phyloP scores from a whole-genome alignment of 2,888 invertebrate genomes.

The Hemaris fuciformis region DNA sequence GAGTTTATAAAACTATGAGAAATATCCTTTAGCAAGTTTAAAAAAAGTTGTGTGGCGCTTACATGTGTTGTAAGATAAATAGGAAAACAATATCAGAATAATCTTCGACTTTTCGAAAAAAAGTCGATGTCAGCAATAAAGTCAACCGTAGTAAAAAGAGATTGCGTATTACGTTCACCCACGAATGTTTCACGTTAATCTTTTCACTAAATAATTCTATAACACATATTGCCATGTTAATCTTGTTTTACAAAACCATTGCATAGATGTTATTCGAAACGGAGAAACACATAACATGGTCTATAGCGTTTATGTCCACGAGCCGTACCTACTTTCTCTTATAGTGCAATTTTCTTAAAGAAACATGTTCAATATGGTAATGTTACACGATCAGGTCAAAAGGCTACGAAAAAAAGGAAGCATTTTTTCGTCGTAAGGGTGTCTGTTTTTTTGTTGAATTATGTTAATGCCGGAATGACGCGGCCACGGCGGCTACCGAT shows the following conservation, averaged over 20 bases:
- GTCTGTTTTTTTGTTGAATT: constrained; percentile 73
- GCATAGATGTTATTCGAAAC: background rate
- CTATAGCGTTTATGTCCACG: background rate
- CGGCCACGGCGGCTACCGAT: constrained; percentile 62
- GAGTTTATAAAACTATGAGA: too few species aligned
- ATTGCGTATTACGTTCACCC: background rate
- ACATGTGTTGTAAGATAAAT: too few species aligned
- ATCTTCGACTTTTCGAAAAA: too few species aligned
- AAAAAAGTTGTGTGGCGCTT: too few species aligned
- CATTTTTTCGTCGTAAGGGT: constrained; percentile 52
- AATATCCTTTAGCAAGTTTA: too few species aligned
- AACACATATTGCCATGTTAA: background rate
- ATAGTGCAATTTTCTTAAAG: constrained; percentile 33
- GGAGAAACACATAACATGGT: background rate
- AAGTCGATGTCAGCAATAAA: too few species aligned
- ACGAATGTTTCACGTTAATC: background rate
- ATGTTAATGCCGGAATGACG: constrained; percentile 72
- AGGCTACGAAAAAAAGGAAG: constrained; percentile 54
- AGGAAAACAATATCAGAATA: background rate
- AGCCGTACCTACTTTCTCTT: background rate
- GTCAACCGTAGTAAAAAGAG: too few species aligned
- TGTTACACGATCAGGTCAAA: constrained; percentile 44
- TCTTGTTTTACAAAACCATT: background rate
- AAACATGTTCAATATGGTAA: constrained; percentile 59
- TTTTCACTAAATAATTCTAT: background rate